These are phyloP conservation scores for Morone saxatilis DNA, from an alignment of 2,113 vertebrate species.

Conservation along the genomic window DNA sequence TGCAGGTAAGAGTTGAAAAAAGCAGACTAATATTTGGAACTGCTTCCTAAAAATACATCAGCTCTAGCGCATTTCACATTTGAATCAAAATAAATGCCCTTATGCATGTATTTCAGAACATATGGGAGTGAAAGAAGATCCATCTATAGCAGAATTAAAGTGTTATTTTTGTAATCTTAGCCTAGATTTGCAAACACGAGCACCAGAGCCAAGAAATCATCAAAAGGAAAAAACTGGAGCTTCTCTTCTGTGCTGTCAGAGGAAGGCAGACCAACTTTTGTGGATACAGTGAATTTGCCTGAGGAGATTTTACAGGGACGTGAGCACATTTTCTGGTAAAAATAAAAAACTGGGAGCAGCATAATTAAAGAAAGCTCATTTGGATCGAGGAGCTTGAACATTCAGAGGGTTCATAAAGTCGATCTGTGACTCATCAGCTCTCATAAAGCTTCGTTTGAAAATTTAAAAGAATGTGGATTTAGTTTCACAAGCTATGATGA, in stretches of 20 bases:
- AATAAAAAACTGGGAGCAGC: conserved; percentile 8
- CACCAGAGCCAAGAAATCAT: conserved; percentile 63
- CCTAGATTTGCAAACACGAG: conserved; percentile 57
- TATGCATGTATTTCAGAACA: conserved; percentile 28
- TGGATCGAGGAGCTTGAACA: conserved; percentile 24
- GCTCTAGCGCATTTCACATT: conserved; percentile 17
- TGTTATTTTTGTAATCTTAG: conserved; percentile 60
- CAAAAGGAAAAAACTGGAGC: conserved; percentile 61
- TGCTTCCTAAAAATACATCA: conserved; percentile 9
- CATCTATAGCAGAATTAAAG: conserved; percentile 42
- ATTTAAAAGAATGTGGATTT: conserved; percentile 1
- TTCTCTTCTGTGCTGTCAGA: conserved; percentile 55
- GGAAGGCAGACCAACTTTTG: conserved; percentile 50
- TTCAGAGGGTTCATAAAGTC: conserved; percentile 36
- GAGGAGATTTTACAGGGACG: conserved; percentile 41
- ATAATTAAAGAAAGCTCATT: conserved; percentile 47
- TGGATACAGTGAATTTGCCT: conserved; percentile 44
- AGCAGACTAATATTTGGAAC: background rate
- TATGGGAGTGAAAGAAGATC: conserved; percentile 44
- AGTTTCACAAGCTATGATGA: background rate
- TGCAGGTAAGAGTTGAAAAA: conserved; percentile 19
- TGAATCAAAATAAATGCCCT: conserved; percentile 33
- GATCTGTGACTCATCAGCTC: conserved; percentile 42
- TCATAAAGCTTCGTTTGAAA: background rate
- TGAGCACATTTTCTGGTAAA: conserved; percentile 35